Evolutionary conservation across 2,797 vertebrate genomes (phyloP), one percentile per base, ranked within the genome.

Genomic region (Acropternis orthonyx): DNA sequence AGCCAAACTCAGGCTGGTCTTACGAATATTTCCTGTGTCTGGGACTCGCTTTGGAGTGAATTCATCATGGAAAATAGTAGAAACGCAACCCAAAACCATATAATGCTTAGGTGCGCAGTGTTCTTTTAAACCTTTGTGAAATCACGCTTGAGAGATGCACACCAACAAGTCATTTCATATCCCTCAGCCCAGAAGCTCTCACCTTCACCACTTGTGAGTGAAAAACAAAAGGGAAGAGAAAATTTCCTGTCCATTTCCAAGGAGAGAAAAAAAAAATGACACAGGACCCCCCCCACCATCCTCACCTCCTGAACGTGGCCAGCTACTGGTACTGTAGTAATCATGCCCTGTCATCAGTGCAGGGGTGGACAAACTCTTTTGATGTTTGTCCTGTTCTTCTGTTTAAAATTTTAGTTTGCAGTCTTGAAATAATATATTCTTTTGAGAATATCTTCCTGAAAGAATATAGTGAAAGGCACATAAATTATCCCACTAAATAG

Each of bases 301-400:
- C 76, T 85, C 54, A 58, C 14, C 51, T 92, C 46, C 61, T 71
- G 61, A 10, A 92, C 72, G 66, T 56, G 54, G 10, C 68, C 71
- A 83, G 58, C 54, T 88, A 10, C 28, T 91, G 93, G 83, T 96
- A 95, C 96, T 92, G 74, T 88, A 58, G 51, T 71, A 62, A 55
- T 56, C 20, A 6, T 74, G 79, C 74, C 71, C 83, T 94, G 83
- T 74, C 49, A 28, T 20, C 34, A 34, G 41, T 48, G 43, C 92
- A 78, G 68, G 92, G 36, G 14, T 55, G 72, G 56, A 39, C 65
- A 79, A 72, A 90, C 43, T 22, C 21, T 54, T 92, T n/a, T 80
- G 68, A 19, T 37, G 65, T 79, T 95, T 96, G 58, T 83, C 36
- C 5, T 71, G 34, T 85, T 80, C 22, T 86, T 79, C 24, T 91